Conservation (phyloP, 64 coral and sea anemone genomes). For the Actinia tenebrosa region DNA sequence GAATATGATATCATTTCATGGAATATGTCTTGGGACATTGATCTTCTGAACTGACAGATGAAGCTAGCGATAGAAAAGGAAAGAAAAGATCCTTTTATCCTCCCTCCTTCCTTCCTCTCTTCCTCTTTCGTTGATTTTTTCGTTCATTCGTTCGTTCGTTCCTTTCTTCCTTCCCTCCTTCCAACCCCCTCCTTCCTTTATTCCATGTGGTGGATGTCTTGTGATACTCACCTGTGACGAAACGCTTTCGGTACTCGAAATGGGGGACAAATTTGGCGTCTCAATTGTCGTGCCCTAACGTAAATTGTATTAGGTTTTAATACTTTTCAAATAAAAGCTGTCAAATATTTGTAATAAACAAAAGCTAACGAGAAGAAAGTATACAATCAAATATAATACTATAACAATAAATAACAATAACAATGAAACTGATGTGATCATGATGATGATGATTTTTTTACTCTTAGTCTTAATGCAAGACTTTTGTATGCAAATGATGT, state of each 20-base stretch:
- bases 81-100: too few species aligned
- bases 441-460: too few species aligned
- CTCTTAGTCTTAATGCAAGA: too few species aligned
- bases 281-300: background rate
- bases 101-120: too few species aligned
- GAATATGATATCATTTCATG: background rate
- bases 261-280: background rate
- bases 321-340: background rate
- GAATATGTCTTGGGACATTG: too few species aligned
- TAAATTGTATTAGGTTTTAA: background rate
- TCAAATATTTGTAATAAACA: background rate
- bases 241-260: background rate
- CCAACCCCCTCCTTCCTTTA: background rate
- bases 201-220: background rate
- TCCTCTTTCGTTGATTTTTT: too few species aligned
- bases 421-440: too few species aligned
- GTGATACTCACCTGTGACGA: background rate
- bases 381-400: background rate
- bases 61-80: too few species aligned
- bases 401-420: background rate
- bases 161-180: background rate
- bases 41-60: too few species aligned
- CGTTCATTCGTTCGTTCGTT: too few species aligned
- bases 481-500: too few species aligned
- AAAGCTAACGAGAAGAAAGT: background rate